Percentiles rank a stretch among this genome's conserved stretches.
Conservation (phyloP, 2,888 invertebrate species). For the Sminthurides aquaticus region DNA sequence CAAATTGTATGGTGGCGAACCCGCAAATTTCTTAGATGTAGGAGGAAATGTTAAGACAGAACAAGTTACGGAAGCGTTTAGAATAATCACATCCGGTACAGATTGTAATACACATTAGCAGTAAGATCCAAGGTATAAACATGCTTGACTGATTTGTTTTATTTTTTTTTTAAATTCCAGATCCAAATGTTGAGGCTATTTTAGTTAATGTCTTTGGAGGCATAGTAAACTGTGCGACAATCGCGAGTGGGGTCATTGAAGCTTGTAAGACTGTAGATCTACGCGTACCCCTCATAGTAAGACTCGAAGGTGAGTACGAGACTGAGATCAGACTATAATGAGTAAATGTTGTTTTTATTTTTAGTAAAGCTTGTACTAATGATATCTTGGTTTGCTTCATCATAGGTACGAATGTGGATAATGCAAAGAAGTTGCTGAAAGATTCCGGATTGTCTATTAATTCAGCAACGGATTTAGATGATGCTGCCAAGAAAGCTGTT, state of each 20-base stretch:
- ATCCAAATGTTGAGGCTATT: slow-evolving; percentile 84
- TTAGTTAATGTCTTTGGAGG: slow-evolving; percentile 99
- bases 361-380: too few species aligned
- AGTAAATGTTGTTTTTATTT: too few species aligned
- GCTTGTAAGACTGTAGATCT: slow-evolving; percentile 74
- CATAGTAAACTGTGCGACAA: slow-evolving; percentile 95
- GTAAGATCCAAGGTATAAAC: not conserved
- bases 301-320: slow-evolving; percentile 72
- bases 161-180: slow-evolving; percentile 48
- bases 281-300: slow-evolving; percentile 80
- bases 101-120: slow-evolving; percentile 25
- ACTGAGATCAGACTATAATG: too few species aligned
- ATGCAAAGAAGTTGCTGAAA: slow-evolving; percentile 72
- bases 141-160: not conserved
- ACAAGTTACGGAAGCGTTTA: slow-evolving; percentile 87
- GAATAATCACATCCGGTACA: slow-evolving; percentile 68
- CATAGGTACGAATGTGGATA: slow-evolving; percentile 70
- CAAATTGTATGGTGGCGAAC: slow-evolving; percentile 82
- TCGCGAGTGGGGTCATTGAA: slow-evolving; percentile 89
- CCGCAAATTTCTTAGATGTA: slow-evolving; percentile 97
- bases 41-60: slow-evolving; percentile 92
- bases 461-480: slow-evolving; percentile 78
- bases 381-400: too few species aligned
- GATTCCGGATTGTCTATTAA: slow-evolving; percentile 76
- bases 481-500: slow-evolving; percentile 86